These are phyloP conservation scores for Orthonychiurus folsomi DNA, from an alignment of 2,888 invertebrate genomes.

Conservation along the genomic window DNA sequence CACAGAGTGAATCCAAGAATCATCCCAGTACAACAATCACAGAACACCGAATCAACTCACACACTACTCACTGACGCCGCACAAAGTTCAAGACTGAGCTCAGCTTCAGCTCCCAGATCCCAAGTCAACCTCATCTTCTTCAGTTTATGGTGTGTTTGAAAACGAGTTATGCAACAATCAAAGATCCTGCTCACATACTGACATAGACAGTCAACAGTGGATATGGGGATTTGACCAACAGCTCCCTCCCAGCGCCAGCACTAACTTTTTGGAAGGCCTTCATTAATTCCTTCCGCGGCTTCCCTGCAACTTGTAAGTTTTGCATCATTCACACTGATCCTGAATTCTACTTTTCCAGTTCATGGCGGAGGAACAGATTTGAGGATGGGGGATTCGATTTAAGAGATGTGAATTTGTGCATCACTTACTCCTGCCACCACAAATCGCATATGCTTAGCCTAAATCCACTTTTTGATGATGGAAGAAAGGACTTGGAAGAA, in stretches of 20 bases:
- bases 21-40: neutral
- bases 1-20: neutral
- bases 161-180: neutral
- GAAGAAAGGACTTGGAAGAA: no score
- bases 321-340: neutral
- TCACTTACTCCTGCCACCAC: no score
- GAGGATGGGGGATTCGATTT: no score
- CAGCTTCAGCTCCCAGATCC: neutral
- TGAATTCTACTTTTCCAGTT: neutral
- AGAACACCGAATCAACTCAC: neutral
- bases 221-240: no score
- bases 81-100: neutral
- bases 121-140: neutral
- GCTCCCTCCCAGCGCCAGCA: no score
- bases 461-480: no score
- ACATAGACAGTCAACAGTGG: slow-evolving; percentile 1
- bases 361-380: neutral
- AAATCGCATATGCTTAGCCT: no score
- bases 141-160: neutral
- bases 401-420: no score
- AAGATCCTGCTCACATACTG: slow-evolving; percentile 1
- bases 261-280: neutral
- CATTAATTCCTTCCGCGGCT: neutral
- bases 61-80: neutral
- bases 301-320: neutral